A percentile compares a stretch with the other conserved stretches of the same genome.
phyloP scores from a whole-genome alignment of 1,140 invertebrate genomes.

The Drosophila teissieri region DNA sequence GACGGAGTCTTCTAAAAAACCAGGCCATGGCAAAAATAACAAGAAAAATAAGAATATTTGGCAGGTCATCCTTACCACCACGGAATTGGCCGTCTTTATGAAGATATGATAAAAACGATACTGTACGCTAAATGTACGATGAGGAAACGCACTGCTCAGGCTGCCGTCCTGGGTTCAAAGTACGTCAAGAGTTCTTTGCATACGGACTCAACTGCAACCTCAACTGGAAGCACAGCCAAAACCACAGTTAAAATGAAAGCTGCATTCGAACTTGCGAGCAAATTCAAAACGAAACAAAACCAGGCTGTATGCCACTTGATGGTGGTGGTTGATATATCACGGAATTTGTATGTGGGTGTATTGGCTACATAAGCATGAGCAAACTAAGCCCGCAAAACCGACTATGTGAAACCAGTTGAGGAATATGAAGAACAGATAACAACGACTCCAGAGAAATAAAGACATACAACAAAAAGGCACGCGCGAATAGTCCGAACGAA shows the following conservation, averaged over 20 bases:
- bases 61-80: conserved; percentile 2
- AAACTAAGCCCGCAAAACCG: conserved; percentile 15
- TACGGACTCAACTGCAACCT: conserved; percentile 51
- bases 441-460: conserved; percentile 70
- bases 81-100: conserved; percentile 29
- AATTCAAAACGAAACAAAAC: conserved; percentile 33
- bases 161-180: conserved; percentile 23
- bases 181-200: conserved; percentile 58
- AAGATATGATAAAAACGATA: conserved; percentile 58
- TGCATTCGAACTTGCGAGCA: conserved; percentile 23
- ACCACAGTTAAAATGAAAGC: conserved; percentile 20
- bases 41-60: background rate
- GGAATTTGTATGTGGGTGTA: conserved; percentile 81
- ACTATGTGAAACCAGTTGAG: conserved; percentile 75
- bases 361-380: conserved; percentile 47
- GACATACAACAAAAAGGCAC: conserved; percentile 70
- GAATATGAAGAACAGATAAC: conserved; percentile 80
- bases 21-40: background rate
- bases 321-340: conserved; percentile 73
- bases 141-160: conserved; percentile 42
- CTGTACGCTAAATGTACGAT: conserved; percentile 61
- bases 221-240: conserved; percentile 14
- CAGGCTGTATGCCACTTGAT: conserved; percentile 59
- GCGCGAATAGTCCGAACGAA: conserved; percentile 46
- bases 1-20: background rate